Conservation (phyloP, 2,113 vertebrate genomes). For the Rallus limicola region DNA sequence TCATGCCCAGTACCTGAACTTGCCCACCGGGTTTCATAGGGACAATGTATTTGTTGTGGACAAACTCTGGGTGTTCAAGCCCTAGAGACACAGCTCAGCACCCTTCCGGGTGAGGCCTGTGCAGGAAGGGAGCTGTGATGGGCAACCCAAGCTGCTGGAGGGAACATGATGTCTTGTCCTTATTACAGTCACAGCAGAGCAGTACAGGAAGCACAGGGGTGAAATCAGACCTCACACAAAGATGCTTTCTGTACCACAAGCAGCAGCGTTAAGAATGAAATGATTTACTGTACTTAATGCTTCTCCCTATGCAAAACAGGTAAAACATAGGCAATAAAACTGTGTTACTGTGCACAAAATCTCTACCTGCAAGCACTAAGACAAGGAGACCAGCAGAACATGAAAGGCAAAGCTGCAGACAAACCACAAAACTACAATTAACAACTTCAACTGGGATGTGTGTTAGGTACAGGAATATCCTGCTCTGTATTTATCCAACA, state of each 20-base stretch:
- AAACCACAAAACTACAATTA: neutral
- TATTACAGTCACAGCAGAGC: neutral
- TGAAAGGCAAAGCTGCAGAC: neutral
- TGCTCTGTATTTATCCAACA: neutral
- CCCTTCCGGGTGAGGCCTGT: accelerated
- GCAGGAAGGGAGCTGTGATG: neutral
- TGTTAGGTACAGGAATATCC: neutral
- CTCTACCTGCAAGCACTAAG: neutral
- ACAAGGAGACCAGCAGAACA: neutral
- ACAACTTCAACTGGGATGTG: neutral
- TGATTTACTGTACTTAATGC: neutral
- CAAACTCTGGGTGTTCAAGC: accelerated
- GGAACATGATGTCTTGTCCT: neutral
- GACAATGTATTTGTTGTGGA: neutral
- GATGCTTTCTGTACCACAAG: neutral
- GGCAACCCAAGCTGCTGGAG: accelerated
- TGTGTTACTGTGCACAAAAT: accelerated
- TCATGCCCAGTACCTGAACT: neutral
- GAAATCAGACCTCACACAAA: neutral
- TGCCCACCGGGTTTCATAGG: accelerated
- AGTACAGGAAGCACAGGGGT: neutral
- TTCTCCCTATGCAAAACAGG: neutral
- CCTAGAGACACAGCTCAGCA: neutral
- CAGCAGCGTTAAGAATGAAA: neutral
- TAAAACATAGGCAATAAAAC: neutral